Conservation (phyloP, 2,797 vertebrate species). For the Eurystomus glaucurus region DNA sequence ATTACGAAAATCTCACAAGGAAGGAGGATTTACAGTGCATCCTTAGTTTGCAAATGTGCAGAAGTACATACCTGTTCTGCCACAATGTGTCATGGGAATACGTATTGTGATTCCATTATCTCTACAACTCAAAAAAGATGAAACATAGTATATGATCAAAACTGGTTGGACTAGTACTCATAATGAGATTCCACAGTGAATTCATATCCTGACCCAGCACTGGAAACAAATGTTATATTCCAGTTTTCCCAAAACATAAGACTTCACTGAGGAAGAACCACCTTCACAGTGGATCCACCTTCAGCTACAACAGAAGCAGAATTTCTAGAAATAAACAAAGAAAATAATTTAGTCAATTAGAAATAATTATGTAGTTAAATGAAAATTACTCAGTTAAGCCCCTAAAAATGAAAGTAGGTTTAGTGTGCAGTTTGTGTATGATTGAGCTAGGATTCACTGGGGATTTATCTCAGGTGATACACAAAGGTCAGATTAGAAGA, state of each 20-base stretch:
- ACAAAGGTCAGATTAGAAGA: constrained; percentile 24
- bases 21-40: not conserved
- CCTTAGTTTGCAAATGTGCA: not conserved
- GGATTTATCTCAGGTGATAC: constrained; percentile 14
- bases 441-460: not conserved
- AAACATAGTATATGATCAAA: not conserved
- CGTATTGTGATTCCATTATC: not conserved
- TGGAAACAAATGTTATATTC: not conserved
- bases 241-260: not conserved
- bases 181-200: not conserved
- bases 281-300: not conserved
- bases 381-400: not conserved
- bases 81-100: not conserved
- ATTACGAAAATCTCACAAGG: not conserved
- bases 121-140: not conserved
- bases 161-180: not conserved
- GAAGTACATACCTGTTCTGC: not conserved
- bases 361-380: not conserved
- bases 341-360: not conserved
- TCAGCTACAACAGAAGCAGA: not conserved
- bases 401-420: not conserved
- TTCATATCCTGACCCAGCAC: not conserved
- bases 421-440: not conserved
- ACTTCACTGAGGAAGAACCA: not conserved
- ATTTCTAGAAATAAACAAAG: not conserved